These are phyloP conservation scores for Drosophila sproati DNA, from an alignment of 1,140 invertebrate species.

Conservation along the genomic window DNA sequence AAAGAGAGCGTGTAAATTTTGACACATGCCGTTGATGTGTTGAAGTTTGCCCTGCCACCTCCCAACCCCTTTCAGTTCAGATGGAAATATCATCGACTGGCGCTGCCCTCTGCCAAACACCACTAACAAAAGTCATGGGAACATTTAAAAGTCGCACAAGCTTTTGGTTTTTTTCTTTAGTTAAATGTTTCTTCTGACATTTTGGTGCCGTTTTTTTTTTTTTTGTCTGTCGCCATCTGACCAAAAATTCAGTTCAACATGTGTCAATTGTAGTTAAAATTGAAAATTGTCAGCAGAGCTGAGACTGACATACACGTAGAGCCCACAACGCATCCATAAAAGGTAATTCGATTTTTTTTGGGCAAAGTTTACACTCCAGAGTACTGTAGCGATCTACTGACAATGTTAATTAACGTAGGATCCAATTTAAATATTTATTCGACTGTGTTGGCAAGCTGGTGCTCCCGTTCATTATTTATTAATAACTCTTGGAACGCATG, in stretches of 20 bases:
- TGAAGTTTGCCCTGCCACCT: conserved; percentile 9
- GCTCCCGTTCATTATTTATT: conserved; percentile 60
- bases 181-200: conserved; percentile 13
- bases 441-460: conserved; percentile 27
- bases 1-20: conserved; percentile 79
- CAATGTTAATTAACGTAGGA: conserved; percentile 59
- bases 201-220: conserved; percentile 36
- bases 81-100: conserved; percentile 48
- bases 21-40: conserved; percentile 71
- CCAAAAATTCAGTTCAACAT: conserved; percentile 64
- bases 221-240: conserved; percentile 50
- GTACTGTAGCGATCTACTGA: conserved; percentile 27
- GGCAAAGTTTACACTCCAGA: conserved; percentile 35
- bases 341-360: conserved; percentile 35
- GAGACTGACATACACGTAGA: conserved; percentile 28
- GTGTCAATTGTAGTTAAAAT: conserved; percentile 55
- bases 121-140: conserved; percentile 52
- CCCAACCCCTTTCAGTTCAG: neutral
- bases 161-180: conserved; percentile 11
- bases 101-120: conserved; percentile 29
- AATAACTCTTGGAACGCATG: conserved; percentile 67
- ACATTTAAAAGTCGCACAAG: conserved; percentile 18
- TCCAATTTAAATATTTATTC: conserved; percentile 71
- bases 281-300: conserved; percentile 21
- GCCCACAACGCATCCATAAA: conserved; percentile 30